Evolutionary conservation across 2,888 invertebrate species (phyloP), one percentile per base, ranked within the genome.

Genomic region (Sepioteuthis lessoniana): DNA sequence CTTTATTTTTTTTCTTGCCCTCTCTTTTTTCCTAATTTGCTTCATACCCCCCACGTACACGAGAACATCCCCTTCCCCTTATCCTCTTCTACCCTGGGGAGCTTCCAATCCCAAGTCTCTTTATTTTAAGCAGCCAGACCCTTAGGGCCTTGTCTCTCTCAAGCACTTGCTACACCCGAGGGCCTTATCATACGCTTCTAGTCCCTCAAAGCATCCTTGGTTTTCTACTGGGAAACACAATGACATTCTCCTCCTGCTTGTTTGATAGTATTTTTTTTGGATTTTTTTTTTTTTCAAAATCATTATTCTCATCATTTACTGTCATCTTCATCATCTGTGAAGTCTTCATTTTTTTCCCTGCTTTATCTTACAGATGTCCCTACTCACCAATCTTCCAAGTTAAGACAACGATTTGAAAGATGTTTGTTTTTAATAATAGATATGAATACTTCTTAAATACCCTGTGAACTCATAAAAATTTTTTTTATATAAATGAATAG

Each of bases 151-250:
- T 76, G 76, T 76, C 76, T 76, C n/a, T 76, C 76, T 76, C 76
- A 76, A 76, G 76, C 76, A 76, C 76, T 76, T 76, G 76, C 76
- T 76, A 76, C n/a, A 76, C 76, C 76, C 76, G n/a, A 35, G 76
- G 76, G 76, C 76, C 76, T 76, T 76, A 76, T 76, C 76, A 76
- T n/a, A n/a, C n/a, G 13, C 76, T 35, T 19, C 13, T 0, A n/a
- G n/a, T 13, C 76, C 76, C 76, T 35, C n/a, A 76, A 76, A 76
- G n/a, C 76, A n/a, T 76, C 35, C 16, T 76, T 16, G 13, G n/a
- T 55, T 25, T 55, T 76, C 76, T 35, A n/a, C 76, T 76, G n/a
- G n/a, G n/a, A 76, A 76, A 76, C n/a, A 76, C 76, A 76, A 76
- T 35, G 76, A 76, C 76, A 35, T 76, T 13, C 76, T n/a, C n/a